A percentile compares a stretch with the other conserved stretches of the same genome.
These are phyloP conservation scores for Scomber scombrus DNA, from an alignment of 2,113 vertebrate genomes.

Conservation along the genomic window DNA sequence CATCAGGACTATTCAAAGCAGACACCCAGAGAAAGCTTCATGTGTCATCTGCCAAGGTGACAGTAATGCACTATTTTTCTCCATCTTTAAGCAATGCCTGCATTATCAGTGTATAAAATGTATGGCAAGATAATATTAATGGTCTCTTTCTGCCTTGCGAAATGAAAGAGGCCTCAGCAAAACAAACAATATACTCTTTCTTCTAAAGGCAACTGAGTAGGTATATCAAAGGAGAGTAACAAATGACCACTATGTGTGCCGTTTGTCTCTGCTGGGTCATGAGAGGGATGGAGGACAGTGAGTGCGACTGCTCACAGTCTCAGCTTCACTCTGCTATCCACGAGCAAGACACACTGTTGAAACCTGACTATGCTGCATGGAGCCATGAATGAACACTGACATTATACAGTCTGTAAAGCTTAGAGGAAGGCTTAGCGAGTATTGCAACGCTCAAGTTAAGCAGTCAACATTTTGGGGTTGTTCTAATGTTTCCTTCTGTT, in stretches of 20 bases:
- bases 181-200: slow-evolving; percentile 83
- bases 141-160: slow-evolving; percentile 71
- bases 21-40: slow-evolving; percentile 61
- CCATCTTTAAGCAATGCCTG: slow-evolving; percentile 84
- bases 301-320: slow-evolving; percentile 25
- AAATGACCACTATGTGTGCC: slow-evolving; percentile 76
- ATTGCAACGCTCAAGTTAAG: slow-evolving; percentile 66
- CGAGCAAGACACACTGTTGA: slow-evolving; percentile 34
- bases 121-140: slow-evolving; percentile 84
- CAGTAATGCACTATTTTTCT: slow-evolving; percentile 84
- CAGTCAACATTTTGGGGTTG: slow-evolving; percentile 74
- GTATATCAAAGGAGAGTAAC: slow-evolving; percentile 79
- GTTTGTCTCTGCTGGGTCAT: slow-evolving; percentile 74
- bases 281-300: slow-evolving; percentile 54
- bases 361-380: slow-evolving; percentile 44
- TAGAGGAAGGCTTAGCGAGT: slow-evolving; percentile 67
- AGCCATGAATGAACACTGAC: slow-evolving; percentile 62
- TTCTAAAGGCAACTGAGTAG: slow-evolving; percentile 82
- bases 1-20: slow-evolving; percentile 71
- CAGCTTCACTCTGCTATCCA: slow-evolving; percentile 38
- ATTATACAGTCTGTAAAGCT: slow-evolving; percentile 58
- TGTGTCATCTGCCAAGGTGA: slow-evolving; percentile 82
- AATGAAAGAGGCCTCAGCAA: slow-evolving; percentile 82
- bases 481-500: slow-evolving; percentile 76
- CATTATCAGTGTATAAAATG: slow-evolving; percentile 84